phyloP scores from a whole-genome alignment of 2,797 vertebrate genomes.

The Smutsia gigantea region DNA sequence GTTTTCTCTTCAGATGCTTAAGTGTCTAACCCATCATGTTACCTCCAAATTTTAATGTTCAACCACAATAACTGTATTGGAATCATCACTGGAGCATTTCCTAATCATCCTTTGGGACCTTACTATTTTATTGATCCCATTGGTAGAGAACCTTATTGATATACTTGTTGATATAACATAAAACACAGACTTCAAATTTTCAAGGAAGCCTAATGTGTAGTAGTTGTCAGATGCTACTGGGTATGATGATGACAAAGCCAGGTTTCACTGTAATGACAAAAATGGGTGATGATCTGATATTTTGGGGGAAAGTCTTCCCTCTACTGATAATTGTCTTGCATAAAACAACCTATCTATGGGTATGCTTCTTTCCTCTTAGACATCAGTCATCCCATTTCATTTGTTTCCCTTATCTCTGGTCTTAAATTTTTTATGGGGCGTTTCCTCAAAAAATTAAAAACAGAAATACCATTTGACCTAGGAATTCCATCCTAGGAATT shows the following conservation, averaged over 20 bases:
- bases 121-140: neutral
- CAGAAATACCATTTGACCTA: too few species aligned
- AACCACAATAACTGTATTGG: neutral
- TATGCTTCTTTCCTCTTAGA: neutral
- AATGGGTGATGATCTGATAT: neutral
- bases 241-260: neutral
- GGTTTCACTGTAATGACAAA: neutral
- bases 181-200: slow-evolving; percentile 4
- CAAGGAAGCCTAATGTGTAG: neutral
- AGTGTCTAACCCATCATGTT: neutral
- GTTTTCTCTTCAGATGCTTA: neutral
- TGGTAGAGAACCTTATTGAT: neutral
- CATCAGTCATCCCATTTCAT: neutral
- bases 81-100: neutral
- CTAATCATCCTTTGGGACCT: neutral
- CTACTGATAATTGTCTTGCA: neutral
- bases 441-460: too few species aligned
- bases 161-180: neutral
- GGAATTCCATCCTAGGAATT: too few species aligned
- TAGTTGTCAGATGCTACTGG: neutral
- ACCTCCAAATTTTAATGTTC: neutral
- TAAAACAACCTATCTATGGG: neutral
- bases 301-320: neutral
- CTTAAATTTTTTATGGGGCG: neutral
- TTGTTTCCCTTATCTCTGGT: neutral